Evolutionary conservation across 2,797 vertebrate genomes (phyloP).

Genomic region (Acipenser transmontanus): DNA sequence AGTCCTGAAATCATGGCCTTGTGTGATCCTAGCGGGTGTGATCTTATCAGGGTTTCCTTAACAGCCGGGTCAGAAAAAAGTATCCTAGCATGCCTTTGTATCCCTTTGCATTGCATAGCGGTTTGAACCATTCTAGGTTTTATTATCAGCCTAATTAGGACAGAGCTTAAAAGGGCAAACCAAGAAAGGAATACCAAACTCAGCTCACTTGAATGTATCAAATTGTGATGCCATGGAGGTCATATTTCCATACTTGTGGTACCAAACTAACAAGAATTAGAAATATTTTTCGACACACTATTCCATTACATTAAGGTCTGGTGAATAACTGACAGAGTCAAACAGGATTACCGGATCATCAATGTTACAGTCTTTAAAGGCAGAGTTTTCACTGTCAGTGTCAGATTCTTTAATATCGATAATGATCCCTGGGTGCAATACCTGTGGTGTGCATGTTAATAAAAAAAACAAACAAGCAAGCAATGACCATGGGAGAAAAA

Average conservation of each 20-base stretch:
- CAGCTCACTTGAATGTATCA: constrained; percentile 29
- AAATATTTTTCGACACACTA: too few species aligned
- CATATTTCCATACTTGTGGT: too few species aligned
- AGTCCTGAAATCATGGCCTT: too few species aligned
- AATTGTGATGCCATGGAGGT: background rate
- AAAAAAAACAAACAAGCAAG: constrained; percentile 31
- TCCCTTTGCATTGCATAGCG: too few species aligned
- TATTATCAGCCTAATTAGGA: too few species aligned
- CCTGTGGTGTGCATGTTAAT: constrained; percentile 41
- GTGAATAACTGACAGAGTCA: constrained; percentile 19
- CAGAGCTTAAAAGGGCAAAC: background rate
- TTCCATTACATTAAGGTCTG: background rate
- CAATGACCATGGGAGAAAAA: constrained; percentile 5
- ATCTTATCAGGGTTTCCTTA: background rate
- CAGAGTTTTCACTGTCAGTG: constrained; percentile 60
- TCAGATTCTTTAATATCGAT: constrained; percentile 62
- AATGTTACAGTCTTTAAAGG: constrained; percentile 48
- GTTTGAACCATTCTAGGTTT: too few species aligned
- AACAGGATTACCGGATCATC: constrained; percentile 64
- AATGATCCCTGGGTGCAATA: constrained; percentile 69
- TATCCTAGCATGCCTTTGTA: background rate
- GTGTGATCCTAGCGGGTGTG: background rate
- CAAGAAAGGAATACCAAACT: constrained; percentile 9
- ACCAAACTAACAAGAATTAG: too few species aligned
- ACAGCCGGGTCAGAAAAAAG: background rate